These are phyloP conservation scores for Apistogramma diplotaenia DNA, from an alignment of 2,113 vertebrate genomes.

Conservation along the genomic window DNA sequence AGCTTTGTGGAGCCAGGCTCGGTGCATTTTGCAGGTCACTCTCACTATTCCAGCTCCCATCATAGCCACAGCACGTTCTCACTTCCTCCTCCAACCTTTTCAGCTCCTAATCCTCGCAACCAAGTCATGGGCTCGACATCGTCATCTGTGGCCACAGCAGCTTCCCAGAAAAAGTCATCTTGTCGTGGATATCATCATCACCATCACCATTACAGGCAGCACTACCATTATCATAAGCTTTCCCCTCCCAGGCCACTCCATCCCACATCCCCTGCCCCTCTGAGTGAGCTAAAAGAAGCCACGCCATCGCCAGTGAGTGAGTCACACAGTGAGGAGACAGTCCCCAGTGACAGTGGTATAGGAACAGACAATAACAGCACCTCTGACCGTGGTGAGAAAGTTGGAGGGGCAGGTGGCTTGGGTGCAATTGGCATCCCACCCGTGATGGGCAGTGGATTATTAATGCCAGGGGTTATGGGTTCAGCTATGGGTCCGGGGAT, in stretches of 20 bases:
- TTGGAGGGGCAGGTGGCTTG: conserved; percentile 68
- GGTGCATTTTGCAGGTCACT: conserved; percentile 84
- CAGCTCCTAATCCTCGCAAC: conserved; percentile 74
- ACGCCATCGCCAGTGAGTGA: conserved; percentile 97
- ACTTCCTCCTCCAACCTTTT: conserved; percentile 77
- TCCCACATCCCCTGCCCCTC: conserved; percentile 83
- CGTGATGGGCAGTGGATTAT: conserved; percentile 70
- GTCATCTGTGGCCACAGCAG: conserved; percentile 33
- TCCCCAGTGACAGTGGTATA: conserved; percentile 97
- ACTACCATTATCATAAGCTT: conserved; percentile 78
- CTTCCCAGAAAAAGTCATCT: conserved; percentile 77
- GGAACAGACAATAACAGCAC: conserved; percentile 99
- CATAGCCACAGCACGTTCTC: conserved; percentile 75
- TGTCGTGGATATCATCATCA: conserved; percentile 76
- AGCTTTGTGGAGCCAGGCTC: conserved; percentile 94
- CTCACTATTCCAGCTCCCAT: conserved; percentile 73
- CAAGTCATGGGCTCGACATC: conserved; percentile 40
- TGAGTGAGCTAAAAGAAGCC: conserved; percentile 95
- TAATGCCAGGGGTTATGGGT: conserved; percentile 84
- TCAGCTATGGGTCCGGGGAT: conserved; percentile 73
- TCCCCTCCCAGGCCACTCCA: conserved; percentile 79
- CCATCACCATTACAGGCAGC: conserved; percentile 78
- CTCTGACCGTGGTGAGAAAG: conserved; percentile 94
- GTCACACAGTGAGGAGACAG: conserved; percentile 97
- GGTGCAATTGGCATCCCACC: conserved; percentile 67